Percentiles rank a stretch among this genome's conserved stretches.
Conservation (phyloP, 2,888 invertebrate species). For the Stenurella melanura region DNA sequence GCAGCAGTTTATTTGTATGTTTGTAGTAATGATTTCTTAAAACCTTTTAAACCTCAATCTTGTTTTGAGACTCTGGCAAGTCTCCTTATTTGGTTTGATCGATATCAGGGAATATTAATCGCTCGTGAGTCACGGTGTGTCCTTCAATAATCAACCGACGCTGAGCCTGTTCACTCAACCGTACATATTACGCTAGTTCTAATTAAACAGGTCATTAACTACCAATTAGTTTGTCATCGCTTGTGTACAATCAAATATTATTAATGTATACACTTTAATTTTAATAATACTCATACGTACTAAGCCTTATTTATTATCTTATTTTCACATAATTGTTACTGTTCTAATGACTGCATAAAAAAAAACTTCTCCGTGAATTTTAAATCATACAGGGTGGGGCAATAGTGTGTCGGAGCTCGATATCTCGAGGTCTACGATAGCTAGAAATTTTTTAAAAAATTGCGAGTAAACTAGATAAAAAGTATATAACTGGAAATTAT, state of each 20-base stretch:
- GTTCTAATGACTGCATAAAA: neutral
- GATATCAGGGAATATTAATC: slow-evolving; percentile 53
- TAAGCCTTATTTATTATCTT: slow-evolving; percentile 3
- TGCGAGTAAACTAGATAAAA: too few relatives aligned
- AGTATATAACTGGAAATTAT: too few relatives aligned
- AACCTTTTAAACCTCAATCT: neutral
- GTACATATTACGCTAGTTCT: slow-evolving; percentile 48
- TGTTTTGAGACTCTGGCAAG: slow-evolving; percentile 28
- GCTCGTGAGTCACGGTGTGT: slow-evolving; percentile 54
- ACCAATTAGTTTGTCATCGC: slow-evolving; percentile 50
- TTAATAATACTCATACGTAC: slow-evolving; percentile 11
- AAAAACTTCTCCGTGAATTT: too few relatives aligned
- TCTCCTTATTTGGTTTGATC: slow-evolving; percentile 55
- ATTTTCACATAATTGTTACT: slow-evolving; percentile 1
- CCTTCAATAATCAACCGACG: slow-evolving; percentile 50
- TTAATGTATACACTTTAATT: slow-evolving; percentile 38
- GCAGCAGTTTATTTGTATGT: neutral
- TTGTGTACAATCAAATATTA: slow-evolving; percentile 37
- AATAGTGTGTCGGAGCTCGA: too few relatives aligned
- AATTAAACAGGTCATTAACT: slow-evolving; percentile 57
- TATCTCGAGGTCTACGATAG: too few relatives aligned
- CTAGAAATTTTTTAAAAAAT: too few relatives aligned
- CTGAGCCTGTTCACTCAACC: slow-evolving; percentile 41
- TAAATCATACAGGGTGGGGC: too few relatives aligned
- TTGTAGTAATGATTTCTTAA: neutral